Evolutionary conservation across 2,113 vertebrate species (phyloP).

Genomic region (Caloenas nicobarica): DNA sequence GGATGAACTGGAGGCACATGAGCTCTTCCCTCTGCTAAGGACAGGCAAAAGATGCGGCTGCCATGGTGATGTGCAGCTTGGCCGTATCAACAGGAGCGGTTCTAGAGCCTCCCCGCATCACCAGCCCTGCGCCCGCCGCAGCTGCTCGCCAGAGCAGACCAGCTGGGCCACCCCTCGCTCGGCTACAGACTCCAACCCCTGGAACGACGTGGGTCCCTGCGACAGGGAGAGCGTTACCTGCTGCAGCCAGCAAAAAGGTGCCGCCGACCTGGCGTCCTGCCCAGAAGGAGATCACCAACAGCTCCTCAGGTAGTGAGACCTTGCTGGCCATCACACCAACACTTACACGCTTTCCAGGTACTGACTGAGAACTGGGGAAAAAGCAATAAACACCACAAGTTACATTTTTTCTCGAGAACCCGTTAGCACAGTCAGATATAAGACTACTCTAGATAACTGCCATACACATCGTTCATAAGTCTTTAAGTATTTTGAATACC

Average conservation of each 20-base stretch:
- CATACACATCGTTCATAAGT: neutral
- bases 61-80: neutral
- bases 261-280: neutral
- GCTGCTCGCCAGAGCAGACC: neutral
- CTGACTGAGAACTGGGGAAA: neutral
- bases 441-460: neutral
- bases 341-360: neutral
- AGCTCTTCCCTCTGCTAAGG: neutral
- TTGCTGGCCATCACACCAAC: neutral
- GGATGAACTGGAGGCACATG: neutral
- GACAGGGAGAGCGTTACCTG: too few relatives aligned
- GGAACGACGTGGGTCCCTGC: neutral
- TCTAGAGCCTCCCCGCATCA: neutral
- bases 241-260: neutral
- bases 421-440: neutral
- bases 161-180: neutral
- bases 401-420: neutral
- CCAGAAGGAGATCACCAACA: neutral
- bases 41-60: neutral
- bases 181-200: neutral
- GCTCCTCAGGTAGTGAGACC: neutral
- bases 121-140: neutral
- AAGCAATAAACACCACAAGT: neutral
- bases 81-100: neutral
- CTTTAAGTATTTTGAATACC: neutral